phyloP scores from a whole-genome alignment of 2,797 vertebrate genomes.

The Alcedo atthis region DNA sequence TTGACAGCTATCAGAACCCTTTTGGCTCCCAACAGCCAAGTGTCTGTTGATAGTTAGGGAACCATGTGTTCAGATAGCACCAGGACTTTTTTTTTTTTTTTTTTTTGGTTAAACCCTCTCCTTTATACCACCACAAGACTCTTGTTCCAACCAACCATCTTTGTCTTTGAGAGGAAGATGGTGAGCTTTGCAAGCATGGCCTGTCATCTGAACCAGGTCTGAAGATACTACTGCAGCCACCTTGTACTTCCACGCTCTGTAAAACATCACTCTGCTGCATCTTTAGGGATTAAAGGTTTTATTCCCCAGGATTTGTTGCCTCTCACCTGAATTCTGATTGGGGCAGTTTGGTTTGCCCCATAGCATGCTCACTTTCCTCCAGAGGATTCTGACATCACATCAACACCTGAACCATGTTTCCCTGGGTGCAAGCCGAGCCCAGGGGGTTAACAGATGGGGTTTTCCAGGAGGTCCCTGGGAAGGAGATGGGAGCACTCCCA shows the following conservation, averaged over 20 bases:
- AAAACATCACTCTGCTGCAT: not conserved
- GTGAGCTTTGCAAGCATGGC: not conserved
- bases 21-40: not conserved
- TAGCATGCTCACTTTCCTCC: not conserved
- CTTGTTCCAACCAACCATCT: not conserved
- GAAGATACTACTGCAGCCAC: not conserved
- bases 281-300: not conserved
- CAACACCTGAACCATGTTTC: not conserved
- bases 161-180: not conserved
- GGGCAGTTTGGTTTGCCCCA: not conserved
- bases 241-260: not conserved
- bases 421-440: fast-evolving
- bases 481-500: fast-evolving
- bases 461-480: not conserved
- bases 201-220: not conserved
- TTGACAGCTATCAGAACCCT: not conserved
- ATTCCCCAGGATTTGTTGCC: not conserved
- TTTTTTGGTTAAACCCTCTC: not conserved
- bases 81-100: not conserved
- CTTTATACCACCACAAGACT: not conserved
- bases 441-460: not conserved
- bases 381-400: fast-evolving
- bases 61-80: not conserved
- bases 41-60: not conserved
- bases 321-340: not conserved